A percentile compares a stretch with the other conserved stretches of the same genome.
phyloP scores from a whole-genome alignment of 2,888 invertebrate genomes.

The Eurytoma adleriae region DNA sequence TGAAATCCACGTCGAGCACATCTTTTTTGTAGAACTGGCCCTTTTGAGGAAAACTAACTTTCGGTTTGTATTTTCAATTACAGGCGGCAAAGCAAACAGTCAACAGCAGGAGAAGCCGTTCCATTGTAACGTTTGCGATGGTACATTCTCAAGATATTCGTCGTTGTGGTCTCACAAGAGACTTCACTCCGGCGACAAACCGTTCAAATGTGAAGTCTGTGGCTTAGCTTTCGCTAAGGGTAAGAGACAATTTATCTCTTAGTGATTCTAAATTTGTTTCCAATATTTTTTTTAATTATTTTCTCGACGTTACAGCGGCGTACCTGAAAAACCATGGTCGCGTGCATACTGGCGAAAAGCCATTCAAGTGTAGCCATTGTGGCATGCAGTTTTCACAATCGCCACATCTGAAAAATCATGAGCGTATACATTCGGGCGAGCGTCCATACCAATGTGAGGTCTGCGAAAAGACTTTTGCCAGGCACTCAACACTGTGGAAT shows the following conservation, averaged over 20 bases:
- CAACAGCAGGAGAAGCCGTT: conserved; percentile 86
- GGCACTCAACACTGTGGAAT: conserved; percentile 93
- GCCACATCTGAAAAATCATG: conserved; percentile 92
- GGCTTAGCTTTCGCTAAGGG: conserved; percentile 91
- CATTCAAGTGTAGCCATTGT: conserved; percentile 87
- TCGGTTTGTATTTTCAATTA: conserved; percentile 67
- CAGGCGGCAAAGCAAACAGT: conserved; percentile 75
- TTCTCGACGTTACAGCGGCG: conserved; percentile 78
- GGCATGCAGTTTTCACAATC: conserved; percentile 95
- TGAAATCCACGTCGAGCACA: conserved; percentile 62
- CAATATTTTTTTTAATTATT: conserved; percentile 1
- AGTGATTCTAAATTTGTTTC: conserved; percentile 21
- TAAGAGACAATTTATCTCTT: conserved; percentile 61
- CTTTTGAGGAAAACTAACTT: conserved; percentile 73
- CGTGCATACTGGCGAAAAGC: conserved; percentile 87
- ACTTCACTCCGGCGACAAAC: conserved; percentile 89
- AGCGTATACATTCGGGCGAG: conserved; percentile 91
- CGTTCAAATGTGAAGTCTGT: conserved; percentile 92
- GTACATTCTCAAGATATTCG: conserved; percentile 88
- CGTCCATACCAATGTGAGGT: conserved; percentile 93
- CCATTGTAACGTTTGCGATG: conserved; percentile 92
- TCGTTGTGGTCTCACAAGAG: conserved; percentile 94
- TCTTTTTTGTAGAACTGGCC: conserved; percentile 74
- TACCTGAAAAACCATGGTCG: conserved; percentile 92
- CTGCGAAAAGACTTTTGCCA: conserved; percentile 92